Conservation (phyloP, 2,797 vertebrate species). For the Pangasius macronema region DNA sequence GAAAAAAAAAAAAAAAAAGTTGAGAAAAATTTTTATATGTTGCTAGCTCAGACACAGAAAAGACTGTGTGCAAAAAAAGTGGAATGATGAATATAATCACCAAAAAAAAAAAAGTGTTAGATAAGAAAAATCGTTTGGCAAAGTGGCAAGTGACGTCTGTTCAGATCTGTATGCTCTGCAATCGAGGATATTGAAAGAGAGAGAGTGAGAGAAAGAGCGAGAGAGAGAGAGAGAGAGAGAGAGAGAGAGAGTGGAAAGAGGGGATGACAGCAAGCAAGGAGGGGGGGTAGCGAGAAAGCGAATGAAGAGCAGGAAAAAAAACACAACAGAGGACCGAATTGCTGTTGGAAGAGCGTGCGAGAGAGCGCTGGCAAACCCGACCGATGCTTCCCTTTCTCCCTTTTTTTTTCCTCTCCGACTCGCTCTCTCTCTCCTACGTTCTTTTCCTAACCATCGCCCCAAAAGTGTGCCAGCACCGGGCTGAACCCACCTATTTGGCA, state of each 20-base stretch:
- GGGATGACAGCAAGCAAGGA: slow-evolving; percentile 19
- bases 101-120: slow-evolving; percentile 59
- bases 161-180: slow-evolving; percentile 78
- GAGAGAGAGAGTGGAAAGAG: slow-evolving; percentile 55
- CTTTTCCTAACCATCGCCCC: slow-evolving; percentile 87
- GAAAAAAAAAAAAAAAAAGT: slow-evolving; percentile 33
- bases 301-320: slow-evolving; percentile 54
- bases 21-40: not conserved
- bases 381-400: slow-evolving; percentile 78
- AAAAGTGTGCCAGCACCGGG: slow-evolving; percentile 85
- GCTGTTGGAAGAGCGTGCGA: slow-evolving; percentile 80
- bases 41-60: slow-evolving; percentile 31
- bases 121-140: slow-evolving; percentile 71
- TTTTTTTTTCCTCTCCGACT: slow-evolving; percentile 74
- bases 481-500: slow-evolving; percentile 96
- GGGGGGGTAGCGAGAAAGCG: slow-evolving; percentile 43
- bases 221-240: slow-evolving; percentile 50
- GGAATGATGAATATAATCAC: slow-evolving; percentile 60
- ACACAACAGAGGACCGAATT: slow-evolving; percentile 78
- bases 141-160: slow-evolving; percentile 76
- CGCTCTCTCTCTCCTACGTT: slow-evolving; percentile 72
- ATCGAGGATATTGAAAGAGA: slow-evolving; percentile 65
- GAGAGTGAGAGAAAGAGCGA: slow-evolving; percentile 59
- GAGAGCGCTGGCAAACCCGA: slow-evolving; percentile 79
- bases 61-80: slow-evolving; percentile 25